Conservation (phyloP, 2,888 invertebrate species). For the Tinea pellionella region DNA sequence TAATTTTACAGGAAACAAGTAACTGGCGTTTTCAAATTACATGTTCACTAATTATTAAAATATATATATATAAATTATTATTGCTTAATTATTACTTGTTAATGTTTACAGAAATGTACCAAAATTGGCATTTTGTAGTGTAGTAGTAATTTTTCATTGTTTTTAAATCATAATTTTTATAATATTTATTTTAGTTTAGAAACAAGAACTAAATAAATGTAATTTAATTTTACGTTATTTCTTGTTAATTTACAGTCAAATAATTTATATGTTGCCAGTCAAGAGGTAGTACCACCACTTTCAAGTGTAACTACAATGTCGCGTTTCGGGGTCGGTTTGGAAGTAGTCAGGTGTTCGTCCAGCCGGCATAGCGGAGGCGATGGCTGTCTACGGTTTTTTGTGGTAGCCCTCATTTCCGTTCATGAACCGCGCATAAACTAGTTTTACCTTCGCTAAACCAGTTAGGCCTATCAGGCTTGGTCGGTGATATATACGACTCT, state of each 20-base stretch:
- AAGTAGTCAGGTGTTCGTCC: no score
- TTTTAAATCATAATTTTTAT: constrained; percentile 31
- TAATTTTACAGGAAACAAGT: neutral
- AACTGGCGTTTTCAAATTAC: neutral
- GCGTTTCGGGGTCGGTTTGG: no score
- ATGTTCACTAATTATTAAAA: neutral
- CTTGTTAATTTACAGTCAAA: neutral
- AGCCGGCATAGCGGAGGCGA: no score
- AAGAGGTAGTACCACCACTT: no score
- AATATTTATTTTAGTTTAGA: neutral
- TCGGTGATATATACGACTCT: no score
- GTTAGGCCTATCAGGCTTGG: no score
- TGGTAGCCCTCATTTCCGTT: no score
- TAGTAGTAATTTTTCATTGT: constrained; percentile 21
- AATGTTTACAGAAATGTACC: constrained; percentile 2
- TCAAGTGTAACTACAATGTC: no score
- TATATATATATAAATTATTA: neutral
- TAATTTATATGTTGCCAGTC: neutral
- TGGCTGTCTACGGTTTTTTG: no score
- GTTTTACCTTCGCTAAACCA: no score
- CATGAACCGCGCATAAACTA: no score
- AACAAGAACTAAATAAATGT: neutral
- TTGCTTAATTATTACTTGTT: neutral
- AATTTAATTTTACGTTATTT: neutral
- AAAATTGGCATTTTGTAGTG: constrained; percentile 11